These are phyloP conservation scores for Ptychochromis oligacanthus DNA, from an alignment of 2,113 vertebrate genomes.

Conservation along the genomic window DNA sequence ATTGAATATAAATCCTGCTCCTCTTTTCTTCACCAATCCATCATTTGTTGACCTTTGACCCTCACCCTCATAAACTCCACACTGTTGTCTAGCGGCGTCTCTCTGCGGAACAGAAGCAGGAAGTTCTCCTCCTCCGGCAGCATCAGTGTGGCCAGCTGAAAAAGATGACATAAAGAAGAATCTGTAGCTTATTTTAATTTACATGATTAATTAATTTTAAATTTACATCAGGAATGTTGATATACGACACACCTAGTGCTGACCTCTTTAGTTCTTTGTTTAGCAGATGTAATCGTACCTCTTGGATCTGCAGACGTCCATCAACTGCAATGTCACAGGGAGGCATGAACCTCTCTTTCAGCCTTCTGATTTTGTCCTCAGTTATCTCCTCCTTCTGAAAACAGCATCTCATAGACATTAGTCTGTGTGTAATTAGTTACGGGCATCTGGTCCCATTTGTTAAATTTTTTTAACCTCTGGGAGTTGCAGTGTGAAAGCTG, in stretches of 20 bases:
- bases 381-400: conserved; percentile 68
- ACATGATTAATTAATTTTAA: not conserved
- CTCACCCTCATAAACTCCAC: conserved; percentile 96
- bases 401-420: not conserved
- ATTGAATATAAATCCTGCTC: not conserved
- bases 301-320: conserved; percentile 82
- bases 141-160: conserved; percentile 86
- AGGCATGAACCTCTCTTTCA: conserved; percentile 80
- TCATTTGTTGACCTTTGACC: conserved; percentile 28
- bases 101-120: conserved; percentile 89
- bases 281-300: conserved; percentile 73
- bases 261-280: not conserved
- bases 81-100: conserved; percentile 91
- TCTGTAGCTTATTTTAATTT: rapidly evolving
- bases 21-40: not conserved
- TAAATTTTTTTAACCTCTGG: not conserved
- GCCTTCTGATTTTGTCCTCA: conserved; percentile 74
- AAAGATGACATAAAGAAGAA: not conserved
- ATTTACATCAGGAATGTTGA: not conserved
- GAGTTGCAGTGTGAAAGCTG: not conserved
- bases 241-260: rapidly evolving
- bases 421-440: rapidly evolving
- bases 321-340: conserved; percentile 59
- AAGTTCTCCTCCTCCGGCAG: conserved; percentile 92
- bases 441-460: not conserved